A percentile compares a stretch with the other conserved stretches of the same genome.
Evolutionary conservation across 2,113 vertebrate species (phyloP).

Genomic region (Aldabrachelys gigantea): DNA sequence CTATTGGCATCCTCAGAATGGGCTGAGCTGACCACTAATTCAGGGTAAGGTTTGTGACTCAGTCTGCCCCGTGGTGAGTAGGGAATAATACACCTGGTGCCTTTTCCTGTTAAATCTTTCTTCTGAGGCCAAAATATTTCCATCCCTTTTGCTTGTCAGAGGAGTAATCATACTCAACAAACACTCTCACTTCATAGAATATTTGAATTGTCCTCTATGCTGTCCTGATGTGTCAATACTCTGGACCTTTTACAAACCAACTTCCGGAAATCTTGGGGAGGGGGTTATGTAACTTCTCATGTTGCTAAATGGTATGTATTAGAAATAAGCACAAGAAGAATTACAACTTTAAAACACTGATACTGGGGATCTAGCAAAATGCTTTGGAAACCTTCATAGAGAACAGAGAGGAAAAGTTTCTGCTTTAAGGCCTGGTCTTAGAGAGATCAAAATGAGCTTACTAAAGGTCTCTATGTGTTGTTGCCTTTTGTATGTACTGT

Average conservation of each 20-base stretch:
- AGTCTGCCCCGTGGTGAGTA: neutral
- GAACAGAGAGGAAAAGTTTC: neutral
- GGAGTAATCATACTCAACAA: neutral
- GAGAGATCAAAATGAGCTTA: neutral
- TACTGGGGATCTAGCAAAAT: neutral
- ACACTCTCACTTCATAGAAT: neutral
- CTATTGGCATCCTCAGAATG: neutral
- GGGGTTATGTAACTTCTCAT: neutral
- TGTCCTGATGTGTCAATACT: neutral
- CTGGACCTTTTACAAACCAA: neutral
- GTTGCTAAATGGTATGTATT: neutral
- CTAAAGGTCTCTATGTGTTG: neutral
- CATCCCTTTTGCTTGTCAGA: neutral
- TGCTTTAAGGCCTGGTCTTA: neutral
- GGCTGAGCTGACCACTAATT: neutral
- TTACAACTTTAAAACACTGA: neutral
- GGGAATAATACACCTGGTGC: rapidly evolving
- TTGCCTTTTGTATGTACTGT: neutral
- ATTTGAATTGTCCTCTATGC: neutral
- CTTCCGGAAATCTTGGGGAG: neutral
- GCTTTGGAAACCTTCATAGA: neutral
- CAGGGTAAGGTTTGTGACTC: neutral
- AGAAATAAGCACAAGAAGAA: neutral
- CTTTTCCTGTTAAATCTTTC: neutral
- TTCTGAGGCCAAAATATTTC: neutral